Conservation (phyloP, 1,140 invertebrate species). For the Philopotamus ludificatus region DNA sequence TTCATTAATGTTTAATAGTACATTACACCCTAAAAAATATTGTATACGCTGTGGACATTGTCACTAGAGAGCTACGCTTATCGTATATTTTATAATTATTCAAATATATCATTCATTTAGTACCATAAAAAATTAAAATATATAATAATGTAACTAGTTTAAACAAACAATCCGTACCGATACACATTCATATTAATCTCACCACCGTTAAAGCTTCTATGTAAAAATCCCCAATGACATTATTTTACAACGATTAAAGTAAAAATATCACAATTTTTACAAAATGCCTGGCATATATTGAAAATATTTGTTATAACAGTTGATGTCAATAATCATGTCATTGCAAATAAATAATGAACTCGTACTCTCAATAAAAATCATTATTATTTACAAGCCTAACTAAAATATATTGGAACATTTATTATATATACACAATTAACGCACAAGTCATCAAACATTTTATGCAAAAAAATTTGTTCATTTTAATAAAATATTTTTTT, state of each 20-base stretch:
- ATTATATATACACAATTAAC: no score
- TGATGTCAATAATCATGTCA: no score
- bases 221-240: not conserved
- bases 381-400: no score
- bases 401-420: no score
- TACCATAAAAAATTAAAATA: not conserved
- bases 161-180: not conserved
- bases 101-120: not conserved
- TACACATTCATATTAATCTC: not conserved
- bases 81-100: no score
- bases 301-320: no score
- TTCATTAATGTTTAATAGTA: not conserved
- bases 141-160: not conserved
- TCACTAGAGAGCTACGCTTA: not conserved
- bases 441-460: no score
- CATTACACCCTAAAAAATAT: not conserved
- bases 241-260: slow-evolving; percentile 6
- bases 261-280: slow-evolving; percentile 12
- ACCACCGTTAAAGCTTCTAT: not conserved
- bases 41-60: not conserved
- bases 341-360: no score
- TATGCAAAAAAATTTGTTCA: no score
- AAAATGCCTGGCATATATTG: not conserved
- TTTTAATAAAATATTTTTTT: no score
- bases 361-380: no score